These are phyloP conservation scores for Drosophila ogumai DNA, from an alignment of 1,140 invertebrate species.

Conservation along the genomic window DNA sequence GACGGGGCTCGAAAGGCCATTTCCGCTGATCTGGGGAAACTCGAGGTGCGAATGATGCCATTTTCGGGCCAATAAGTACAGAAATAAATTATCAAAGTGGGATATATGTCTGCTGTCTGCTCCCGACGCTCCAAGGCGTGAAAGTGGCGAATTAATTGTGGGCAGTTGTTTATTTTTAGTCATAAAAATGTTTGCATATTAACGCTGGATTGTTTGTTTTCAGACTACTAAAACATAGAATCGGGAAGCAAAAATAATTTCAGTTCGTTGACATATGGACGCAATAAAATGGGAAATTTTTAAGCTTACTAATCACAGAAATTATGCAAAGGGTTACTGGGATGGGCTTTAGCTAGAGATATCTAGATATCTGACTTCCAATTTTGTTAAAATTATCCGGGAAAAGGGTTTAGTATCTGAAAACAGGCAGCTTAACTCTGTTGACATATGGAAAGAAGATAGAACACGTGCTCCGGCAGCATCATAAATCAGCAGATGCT, in stretches of 20 bases:
- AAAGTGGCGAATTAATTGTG: constrained; percentile 45
- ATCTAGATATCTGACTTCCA: too few relatives aligned
- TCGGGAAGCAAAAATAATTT: background rate
- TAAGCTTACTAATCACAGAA: background rate
- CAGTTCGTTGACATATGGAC: constrained; percentile 42
- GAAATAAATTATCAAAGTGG: constrained; percentile 67
- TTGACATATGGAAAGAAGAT: constrained; percentile 45
- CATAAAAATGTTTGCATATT: constrained; percentile 72
- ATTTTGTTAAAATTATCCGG: background rate
- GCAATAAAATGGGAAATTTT: background rate
- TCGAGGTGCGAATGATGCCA: constrained; percentile 60
- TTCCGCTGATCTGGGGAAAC: constrained; percentile 59
- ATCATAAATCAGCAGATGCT: constrained; percentile 39
- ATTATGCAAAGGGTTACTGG: background rate
- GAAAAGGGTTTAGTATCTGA: background rate
- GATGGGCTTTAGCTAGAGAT: too few relatives aligned
- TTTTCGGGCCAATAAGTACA: constrained; percentile 51
- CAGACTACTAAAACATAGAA: background rate
- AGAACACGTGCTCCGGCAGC: constrained; percentile 34
- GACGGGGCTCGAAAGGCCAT: constrained; percentile 71
- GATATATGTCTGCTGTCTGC: constrained; percentile 36
- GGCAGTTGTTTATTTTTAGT: constrained; percentile 73
- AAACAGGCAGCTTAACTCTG: constrained; percentile 10
- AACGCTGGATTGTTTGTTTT: constrained; percentile 64
- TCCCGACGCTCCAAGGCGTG: constrained; percentile 40